Percentiles rank a stretch among this genome's conserved stretches.
Evolutionary conservation across 2,113 vertebrate genomes (phyloP).

Genomic region (Amphiprion percula): DNA sequence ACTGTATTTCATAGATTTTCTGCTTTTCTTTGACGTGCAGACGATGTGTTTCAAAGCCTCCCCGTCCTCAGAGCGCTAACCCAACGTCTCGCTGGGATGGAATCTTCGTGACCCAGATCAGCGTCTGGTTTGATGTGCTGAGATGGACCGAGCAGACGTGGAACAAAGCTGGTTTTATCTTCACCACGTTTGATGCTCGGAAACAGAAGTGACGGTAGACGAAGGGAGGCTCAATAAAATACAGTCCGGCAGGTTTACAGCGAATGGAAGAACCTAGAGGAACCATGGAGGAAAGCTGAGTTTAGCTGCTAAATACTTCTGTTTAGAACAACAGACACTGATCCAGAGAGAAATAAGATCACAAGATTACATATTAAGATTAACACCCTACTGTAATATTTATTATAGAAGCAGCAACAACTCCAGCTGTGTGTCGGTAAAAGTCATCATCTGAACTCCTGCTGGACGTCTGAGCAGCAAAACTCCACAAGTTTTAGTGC

Average conservation of each 20-base stretch:
- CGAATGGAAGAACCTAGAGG: background rate
- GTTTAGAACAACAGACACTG: no score
- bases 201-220: background rate
- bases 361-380: no score
- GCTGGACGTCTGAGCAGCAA: constrained; percentile 2
- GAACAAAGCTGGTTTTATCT: constrained; percentile 58
- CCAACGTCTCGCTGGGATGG: constrained; percentile 44
- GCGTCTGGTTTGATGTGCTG: constrained; percentile 39
- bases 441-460: background rate
- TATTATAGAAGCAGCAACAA: background rate
- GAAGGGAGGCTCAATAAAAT: background rate
- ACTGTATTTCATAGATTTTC: constrained; percentile 64
- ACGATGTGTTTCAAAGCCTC: constrained; percentile 70
- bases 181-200: constrained; percentile 5
- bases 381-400: no score
- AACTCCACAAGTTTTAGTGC: background rate
- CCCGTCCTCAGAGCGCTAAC: constrained; percentile 48
- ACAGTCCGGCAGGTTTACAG: no score
- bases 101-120: constrained; percentile 75
- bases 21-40: constrained; percentile 53
- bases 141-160: constrained; percentile 43
- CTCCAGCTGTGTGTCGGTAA: constrained; percentile 11
- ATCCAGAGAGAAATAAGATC: no score
- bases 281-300: background rate
- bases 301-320: no score